Percentiles rank a stretch among this genome's conserved stretches.
Conservation (phyloP, 2,797 vertebrate species). For the Propithecus deckenii region DNA sequence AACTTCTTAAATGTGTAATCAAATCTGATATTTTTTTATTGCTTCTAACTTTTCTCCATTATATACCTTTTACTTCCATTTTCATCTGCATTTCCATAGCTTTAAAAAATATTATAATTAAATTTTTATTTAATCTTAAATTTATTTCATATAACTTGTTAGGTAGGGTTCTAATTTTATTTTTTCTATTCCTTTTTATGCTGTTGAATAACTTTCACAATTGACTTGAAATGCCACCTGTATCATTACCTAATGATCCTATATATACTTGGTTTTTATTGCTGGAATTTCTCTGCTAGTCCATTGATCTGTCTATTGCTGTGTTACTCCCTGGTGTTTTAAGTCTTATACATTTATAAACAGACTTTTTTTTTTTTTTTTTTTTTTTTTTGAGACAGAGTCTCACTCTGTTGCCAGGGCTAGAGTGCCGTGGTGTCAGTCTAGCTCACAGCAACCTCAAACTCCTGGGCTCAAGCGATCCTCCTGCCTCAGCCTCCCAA, state of each 20-base stretch:
- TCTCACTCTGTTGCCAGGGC: no score
- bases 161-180: not conserved
- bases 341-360: not conserved
- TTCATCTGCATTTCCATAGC: not conserved
- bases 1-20: not conserved
- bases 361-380: no score
- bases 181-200: not conserved
- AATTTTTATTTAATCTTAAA: constrained; percentile 31
- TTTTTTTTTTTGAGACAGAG: no score
- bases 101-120: not conserved
- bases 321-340: not conserved
- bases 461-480: no score
- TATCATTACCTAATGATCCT: not conserved
- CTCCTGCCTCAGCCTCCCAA: no score
- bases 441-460: no score
- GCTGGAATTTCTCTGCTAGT: not conserved
- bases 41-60: not conserved
- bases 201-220: not conserved
- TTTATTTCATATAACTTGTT: not conserved
- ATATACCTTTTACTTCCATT: not conserved
- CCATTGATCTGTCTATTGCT: not conserved
- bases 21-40: not conserved
- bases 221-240: not conserved
- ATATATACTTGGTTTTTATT: not conserved
- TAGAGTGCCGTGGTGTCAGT: no score